These are phyloP conservation scores for Macaria liturata DNA, from an alignment of 2,888 invertebrate genomes.

Conservation along the genomic window DNA sequence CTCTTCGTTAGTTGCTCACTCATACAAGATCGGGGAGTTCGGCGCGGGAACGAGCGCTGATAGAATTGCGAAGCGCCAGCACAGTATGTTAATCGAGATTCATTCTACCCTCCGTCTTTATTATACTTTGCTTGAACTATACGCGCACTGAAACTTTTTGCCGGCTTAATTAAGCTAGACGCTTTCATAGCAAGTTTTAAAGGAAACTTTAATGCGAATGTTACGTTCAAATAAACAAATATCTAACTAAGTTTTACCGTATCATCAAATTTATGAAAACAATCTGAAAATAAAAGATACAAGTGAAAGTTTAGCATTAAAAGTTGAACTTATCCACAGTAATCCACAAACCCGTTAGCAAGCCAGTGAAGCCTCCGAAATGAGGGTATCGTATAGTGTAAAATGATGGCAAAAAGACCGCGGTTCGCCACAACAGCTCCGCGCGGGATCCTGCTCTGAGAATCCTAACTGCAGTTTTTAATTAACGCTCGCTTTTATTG, in stretches of 20 bases:
- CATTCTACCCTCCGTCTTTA: slow-evolving; percentile 37
- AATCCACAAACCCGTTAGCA: slow-evolving; percentile 23
- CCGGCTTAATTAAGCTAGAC: slow-evolving; percentile 6
- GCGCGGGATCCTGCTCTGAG: slow-evolving; percentile 38
- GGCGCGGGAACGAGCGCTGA: slow-evolving; percentile 33
- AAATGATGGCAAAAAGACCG: slow-evolving; percentile 26
- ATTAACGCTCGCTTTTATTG: slow-evolving; percentile 64
- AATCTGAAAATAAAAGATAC: background rate
- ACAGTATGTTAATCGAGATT: slow-evolving; percentile 46
- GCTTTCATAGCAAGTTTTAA: background rate
- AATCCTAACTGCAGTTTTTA: slow-evolving; percentile 67
- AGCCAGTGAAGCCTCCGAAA: slow-evolving; percentile 25
- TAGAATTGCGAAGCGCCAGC: slow-evolving; percentile 33
- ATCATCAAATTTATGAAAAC: background rate
- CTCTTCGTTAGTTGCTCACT: slow-evolving; percentile 76
- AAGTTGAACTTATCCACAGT: slow-evolving; percentile 9
- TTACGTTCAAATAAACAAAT: background rate
- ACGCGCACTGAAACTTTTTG: slow-evolving; percentile 11
- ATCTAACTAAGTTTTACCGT: background rate
- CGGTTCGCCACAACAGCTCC: slow-evolving; percentile 26
- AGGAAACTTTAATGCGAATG: background rate
- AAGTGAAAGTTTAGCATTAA: background rate
- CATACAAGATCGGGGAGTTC: slow-evolving; percentile 50
- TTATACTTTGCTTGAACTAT: slow-evolving; percentile 19
- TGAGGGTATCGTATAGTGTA: slow-evolving; percentile 27